phyloP scores from a whole-genome alignment of 2,888 invertebrate species.

The Phrixothrix hirtus region DNA sequence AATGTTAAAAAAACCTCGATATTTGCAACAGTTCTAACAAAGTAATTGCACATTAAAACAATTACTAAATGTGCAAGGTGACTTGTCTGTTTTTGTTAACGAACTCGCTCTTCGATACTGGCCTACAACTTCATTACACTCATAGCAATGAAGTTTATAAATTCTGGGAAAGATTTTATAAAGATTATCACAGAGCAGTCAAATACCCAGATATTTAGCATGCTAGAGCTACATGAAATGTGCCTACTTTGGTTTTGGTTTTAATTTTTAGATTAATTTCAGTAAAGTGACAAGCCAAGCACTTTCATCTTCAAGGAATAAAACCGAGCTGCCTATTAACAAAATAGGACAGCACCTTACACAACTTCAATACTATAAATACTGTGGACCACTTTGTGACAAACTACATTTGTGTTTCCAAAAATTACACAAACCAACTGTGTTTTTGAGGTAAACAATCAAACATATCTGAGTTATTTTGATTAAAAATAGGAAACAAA shows the following conservation, averaged over 20 bases:
- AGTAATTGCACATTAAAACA: slow-evolving; percentile 42
- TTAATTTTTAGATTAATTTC: slow-evolving; percentile 8
- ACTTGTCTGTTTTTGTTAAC: slow-evolving; percentile 17
- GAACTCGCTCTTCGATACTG: slow-evolving; percentile 22
- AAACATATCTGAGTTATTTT: slow-evolving; percentile 24
- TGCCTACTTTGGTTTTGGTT: slow-evolving; percentile 19
- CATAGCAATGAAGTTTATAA: slow-evolving; percentile 5
- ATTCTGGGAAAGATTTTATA: slow-evolving; percentile 24
- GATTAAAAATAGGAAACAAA: slow-evolving; percentile 25
- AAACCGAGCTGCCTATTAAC: slow-evolving; percentile 18
- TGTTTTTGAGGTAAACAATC: slow-evolving; percentile 21
- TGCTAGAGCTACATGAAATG: slow-evolving; percentile 4
- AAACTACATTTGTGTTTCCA: slow-evolving; percentile 22
- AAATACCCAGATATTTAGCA: slow-evolving; percentile 25
- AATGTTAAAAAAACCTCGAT: slow-evolving; percentile 22
- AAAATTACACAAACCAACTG: slow-evolving; percentile 23
- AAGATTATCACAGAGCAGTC: slow-evolving; percentile 28
- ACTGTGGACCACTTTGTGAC: slow-evolving; percentile 27
- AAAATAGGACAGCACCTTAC: slow-evolving; percentile 22
- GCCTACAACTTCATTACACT: slow-evolving; percentile 24
- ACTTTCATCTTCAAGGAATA: background rate
- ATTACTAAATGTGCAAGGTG: slow-evolving; percentile 33
- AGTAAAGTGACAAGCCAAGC: background rate
- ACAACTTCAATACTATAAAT: slow-evolving; percentile 23
- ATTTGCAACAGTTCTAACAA: slow-evolving; percentile 31